These are phyloP conservation scores for Tyrophagus putrescentiae DNA, from an alignment of 1,140 invertebrate species.

Conservation along the genomic window DNA sequence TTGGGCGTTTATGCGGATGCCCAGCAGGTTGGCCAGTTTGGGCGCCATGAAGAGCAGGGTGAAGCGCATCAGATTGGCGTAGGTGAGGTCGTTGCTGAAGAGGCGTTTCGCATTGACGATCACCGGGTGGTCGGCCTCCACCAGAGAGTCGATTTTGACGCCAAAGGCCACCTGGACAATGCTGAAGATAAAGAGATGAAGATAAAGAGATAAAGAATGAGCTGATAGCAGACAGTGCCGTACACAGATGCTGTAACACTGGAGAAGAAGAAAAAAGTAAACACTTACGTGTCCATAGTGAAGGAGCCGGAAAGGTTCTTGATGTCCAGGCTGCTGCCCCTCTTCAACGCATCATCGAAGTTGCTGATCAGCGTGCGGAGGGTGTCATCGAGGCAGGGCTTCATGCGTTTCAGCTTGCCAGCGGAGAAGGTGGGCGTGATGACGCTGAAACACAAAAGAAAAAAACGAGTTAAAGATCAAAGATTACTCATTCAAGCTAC, in stretches of 20 bases:
- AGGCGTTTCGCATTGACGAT: constrained; percentile 29
- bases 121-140: constrained; percentile 35
- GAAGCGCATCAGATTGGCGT: neutral
- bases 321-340: neutral
- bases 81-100: constrained; percentile 24
- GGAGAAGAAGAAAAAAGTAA: no score
- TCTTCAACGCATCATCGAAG: neutral
- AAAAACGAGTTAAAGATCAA: no score
- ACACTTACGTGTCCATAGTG: constrained; percentile 44
- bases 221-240: no score
- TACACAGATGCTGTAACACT: no score
- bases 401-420: constrained; percentile 2
- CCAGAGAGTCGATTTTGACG: constrained; percentile 40
- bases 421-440: constrained; percentile 10
- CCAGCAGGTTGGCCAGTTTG: constrained; percentile 17
- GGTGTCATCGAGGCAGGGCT: neutral
- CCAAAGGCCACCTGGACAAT: constrained; percentile 44
- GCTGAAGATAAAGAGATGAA: no score
- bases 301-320: constrained; percentile 30
- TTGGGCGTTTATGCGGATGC: neutral
- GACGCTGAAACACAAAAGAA: no score
- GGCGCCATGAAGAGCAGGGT: constrained; percentile 26
- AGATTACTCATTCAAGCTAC: no score
- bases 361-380: constrained; percentile 9
- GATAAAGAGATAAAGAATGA: no score